Evolutionary conservation across 2,113 vertebrate species (phyloP).

Genomic region (Bostrychus sinensis): DNA sequence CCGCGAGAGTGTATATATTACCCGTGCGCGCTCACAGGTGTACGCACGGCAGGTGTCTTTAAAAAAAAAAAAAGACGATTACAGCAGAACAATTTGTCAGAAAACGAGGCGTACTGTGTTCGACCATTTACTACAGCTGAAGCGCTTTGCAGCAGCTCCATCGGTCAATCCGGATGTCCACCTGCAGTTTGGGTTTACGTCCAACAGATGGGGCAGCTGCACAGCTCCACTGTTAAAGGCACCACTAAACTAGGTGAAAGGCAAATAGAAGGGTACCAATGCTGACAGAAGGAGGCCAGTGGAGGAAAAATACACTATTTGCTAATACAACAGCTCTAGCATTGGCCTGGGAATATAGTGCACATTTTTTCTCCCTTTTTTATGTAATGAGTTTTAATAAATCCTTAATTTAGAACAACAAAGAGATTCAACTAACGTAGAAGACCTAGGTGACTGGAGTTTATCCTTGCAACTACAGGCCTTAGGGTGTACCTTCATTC

Average conservation of each 20-base stretch:
- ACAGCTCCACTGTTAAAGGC: neutral
- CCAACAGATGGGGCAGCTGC: constrained; percentile 54
- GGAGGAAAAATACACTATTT: constrained; percentile 43
- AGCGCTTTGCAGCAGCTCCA: constrained; percentile 5
- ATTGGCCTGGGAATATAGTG: neutral
- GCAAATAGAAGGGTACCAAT: constrained; percentile 40
- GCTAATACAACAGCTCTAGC: constrained; percentile 11
- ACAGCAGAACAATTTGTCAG: constrained; percentile 29
- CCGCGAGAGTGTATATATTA: neutral
- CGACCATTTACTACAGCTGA: constrained; percentile 21
- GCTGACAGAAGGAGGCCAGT: constrained; percentile 61
- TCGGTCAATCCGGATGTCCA: neutral
- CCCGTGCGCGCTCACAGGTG: constrained; percentile 9
- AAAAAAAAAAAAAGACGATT: constrained; percentile 12
- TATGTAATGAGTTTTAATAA: neutral
- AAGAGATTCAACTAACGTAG: too few relatives aligned
- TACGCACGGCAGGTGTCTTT: constrained; percentile 31
- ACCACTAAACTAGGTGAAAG: constrained; percentile 51
- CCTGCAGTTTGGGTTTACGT: neutral
- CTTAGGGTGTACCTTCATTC: too few relatives aligned
- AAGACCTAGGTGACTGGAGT: too few relatives aligned
- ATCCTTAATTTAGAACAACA: neutral
- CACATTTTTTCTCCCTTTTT: neutral
- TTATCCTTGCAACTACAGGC: too few relatives aligned
- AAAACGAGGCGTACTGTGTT: constrained; percentile 23